Evolutionary conservation across 2,797 vertebrate genomes (phyloP).

Genomic region (Gymnoscopelus braueri): DNA sequence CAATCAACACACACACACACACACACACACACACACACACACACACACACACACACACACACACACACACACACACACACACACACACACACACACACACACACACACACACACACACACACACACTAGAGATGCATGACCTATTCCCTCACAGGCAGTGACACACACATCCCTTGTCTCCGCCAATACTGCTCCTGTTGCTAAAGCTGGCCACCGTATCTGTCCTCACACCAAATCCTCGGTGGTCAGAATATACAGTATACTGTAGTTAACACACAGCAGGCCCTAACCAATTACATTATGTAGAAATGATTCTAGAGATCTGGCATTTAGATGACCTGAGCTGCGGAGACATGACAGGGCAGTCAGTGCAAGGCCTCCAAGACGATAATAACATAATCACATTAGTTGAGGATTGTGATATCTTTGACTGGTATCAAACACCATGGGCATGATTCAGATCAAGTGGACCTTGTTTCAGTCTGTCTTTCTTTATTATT

Average conservation of each 20-base stretch:
- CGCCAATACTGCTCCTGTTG: background rate
- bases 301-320: constrained; percentile 10
- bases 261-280: background rate
- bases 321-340: constrained; percentile 21
- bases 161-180: background rate
- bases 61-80: too few relatives aligned
- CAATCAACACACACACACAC: constrained; percentile 3
- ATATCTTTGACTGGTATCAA: constrained; percentile 26
- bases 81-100: too few relatives aligned
- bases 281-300: constrained; percentile 39
- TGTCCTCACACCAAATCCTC: constrained; percentile 5
- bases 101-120: too few relatives aligned
- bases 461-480: background rate
- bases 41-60: too few relatives aligned
- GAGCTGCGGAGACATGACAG: constrained; percentile 13
- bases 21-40: too few relatives aligned
- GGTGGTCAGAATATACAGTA: too few relatives aligned
- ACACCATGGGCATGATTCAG: background rate
- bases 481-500: background rate
- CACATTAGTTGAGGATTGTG: constrained; percentile 23
- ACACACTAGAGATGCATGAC: too few relatives aligned
- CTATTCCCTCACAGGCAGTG: too few relatives aligned
- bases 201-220: constrained; percentile 9
- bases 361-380: background rate
- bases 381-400: constrained; percentile 8